A percentile compares a stretch with the other conserved stretches of the same genome.
Conservation (phyloP, 2,888 invertebrate species). For the Epiblema foenella region DNA sequence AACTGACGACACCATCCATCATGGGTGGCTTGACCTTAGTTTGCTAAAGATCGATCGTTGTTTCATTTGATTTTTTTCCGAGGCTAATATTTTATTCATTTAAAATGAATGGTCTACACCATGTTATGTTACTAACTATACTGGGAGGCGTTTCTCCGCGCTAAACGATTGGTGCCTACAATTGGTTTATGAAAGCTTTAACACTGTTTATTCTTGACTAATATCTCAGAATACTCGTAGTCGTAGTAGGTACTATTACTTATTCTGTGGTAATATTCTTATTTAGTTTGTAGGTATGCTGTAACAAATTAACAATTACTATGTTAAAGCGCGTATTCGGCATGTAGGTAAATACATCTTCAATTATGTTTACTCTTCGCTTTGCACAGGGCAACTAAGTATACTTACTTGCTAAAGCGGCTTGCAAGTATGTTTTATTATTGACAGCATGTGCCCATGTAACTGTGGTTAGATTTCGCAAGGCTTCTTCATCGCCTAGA, state of each 20-base stretch:
- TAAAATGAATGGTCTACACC: neutral
- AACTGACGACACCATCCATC: no score
- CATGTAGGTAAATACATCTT: no score
- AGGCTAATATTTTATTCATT: no score
- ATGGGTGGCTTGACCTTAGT: no score
- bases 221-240: neutral
- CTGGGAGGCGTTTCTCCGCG: conserved; percentile 17
- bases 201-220: conserved; percentile 2
- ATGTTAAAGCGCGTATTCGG: no score
- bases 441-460: conserved; percentile 96
- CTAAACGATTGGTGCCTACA: conserved; percentile 20
- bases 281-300: no score
- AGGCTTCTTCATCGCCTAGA: conserved; percentile 70
- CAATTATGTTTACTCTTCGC: neutral
- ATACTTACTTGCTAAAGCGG: conserved; percentile 85
- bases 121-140: conserved; percentile 12
- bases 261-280: no score
- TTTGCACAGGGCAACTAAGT: neutral
- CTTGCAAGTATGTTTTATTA: conserved; percentile 85
- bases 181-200: conserved; percentile 31
- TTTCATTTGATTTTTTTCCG: no score
- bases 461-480: conserved; percentile 88
- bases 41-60: no score
- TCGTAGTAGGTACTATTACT: no score
- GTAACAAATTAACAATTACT: no score